These are phyloP conservation scores for Rhizomys pruinosus DNA, from an alignment of 2,113 vertebrate species.

Conservation along the genomic window DNA sequence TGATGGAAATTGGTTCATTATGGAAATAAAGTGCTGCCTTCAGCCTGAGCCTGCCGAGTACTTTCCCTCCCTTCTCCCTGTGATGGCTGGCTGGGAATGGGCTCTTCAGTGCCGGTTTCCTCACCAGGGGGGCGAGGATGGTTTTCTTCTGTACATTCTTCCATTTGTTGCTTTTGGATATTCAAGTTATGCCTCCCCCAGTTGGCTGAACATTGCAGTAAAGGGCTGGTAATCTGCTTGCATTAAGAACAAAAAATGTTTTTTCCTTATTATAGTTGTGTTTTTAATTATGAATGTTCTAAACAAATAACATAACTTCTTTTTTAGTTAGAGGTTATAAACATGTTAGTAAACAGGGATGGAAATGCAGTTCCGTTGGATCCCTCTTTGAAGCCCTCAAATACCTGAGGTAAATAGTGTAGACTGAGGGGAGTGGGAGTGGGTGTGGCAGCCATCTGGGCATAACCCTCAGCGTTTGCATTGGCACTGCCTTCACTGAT, in stretches of 20 bases:
- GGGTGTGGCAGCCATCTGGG: background rate
- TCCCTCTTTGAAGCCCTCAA: background rate
- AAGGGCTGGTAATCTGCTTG: background rate
- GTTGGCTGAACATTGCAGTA: background rate
- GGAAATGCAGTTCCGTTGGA: background rate
- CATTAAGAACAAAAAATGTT: background rate
- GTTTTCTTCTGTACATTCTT: background rate
- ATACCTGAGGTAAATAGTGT: background rate
- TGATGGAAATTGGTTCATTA: background rate
- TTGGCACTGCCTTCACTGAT: background rate
- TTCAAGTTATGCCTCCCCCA: background rate
- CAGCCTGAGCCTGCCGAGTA: background rate
- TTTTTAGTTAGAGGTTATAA: background rate
- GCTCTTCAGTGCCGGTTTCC: background rate
- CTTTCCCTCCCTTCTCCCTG: background rate
- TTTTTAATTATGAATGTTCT: slow-evolving; percentile 16
- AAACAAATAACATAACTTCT: too few species aligned
- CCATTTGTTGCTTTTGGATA: background rate
- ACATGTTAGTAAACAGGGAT: background rate
- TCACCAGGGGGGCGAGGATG: background rate
- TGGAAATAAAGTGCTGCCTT: slow-evolving; percentile 48
- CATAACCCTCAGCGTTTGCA: background rate
- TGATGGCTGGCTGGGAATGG: background rate
- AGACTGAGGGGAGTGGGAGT: background rate
- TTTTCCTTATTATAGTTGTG: background rate